Conservation (phyloP, 2,888 invertebrate genomes). For the Eugnorisma glareosa region DNA sequence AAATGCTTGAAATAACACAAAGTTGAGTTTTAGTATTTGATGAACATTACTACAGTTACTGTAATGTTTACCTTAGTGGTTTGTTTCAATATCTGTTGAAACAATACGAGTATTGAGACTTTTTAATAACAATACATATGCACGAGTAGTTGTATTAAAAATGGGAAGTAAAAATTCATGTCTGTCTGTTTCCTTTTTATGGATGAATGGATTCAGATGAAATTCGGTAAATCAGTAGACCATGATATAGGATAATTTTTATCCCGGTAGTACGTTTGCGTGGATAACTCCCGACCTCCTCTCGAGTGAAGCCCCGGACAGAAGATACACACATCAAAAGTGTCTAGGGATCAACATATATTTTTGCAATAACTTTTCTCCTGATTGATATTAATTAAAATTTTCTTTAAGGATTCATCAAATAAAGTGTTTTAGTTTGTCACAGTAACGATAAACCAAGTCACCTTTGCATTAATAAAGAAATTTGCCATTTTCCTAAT, state of each 20-base stretch:
- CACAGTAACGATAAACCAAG: no score
- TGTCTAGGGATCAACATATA: no score
- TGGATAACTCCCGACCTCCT: neutral
- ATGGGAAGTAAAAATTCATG: neutral
- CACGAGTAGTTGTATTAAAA: neutral
- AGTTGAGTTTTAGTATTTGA: slow-evolving; percentile 20
- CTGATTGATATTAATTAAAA: no score
- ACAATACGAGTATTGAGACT: neutral
- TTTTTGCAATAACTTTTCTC: no score
- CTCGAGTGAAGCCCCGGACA: neutral
- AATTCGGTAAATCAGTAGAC: neutral
- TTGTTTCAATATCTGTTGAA: neutral
- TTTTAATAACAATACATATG: neutral
- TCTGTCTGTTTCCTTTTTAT: neutral
- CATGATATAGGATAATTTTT: neutral
- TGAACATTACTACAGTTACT: slow-evolving; percentile 13
- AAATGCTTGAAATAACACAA: slow-evolving; percentile 40
- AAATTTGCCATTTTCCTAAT: no score
- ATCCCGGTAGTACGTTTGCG: neutral
- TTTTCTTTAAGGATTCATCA: no score
- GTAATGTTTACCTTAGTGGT: neutral
- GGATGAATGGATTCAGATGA: neutral
- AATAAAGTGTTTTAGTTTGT: no score
- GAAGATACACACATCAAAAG: no score
- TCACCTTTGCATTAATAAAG: no score